Base-by-base conservation (phyloP, 2,888 invertebrate species). In the Epinotia ramella region DNA sequence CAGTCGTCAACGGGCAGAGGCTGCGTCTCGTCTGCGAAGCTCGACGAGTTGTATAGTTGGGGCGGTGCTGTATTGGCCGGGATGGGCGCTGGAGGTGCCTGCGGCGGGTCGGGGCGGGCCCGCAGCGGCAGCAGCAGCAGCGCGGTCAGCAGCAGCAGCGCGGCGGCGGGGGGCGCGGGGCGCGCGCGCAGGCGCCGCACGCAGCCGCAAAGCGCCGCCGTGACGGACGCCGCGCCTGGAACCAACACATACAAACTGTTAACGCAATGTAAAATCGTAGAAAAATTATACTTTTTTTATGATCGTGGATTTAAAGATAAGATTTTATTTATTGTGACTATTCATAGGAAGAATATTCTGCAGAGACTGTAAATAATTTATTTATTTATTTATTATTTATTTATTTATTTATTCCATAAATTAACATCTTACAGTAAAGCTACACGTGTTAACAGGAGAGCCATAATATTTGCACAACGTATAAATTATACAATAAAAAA, bases 21-120 rank as follows among this genome's bases (percentile, higher is more conserved):
- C 56, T 76, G 70, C 49, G 78, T 9, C 12, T 44, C 59, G 44
- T 16, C 75, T 67, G 60, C 78, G 70, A 12, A 71, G 16, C 44
- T 66, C 59, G 65, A 68, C 60, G 63, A 60, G 63, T n/a, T 59
- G 73, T 68, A 63, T 60, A 53, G 75, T 78, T 75, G 73, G 73
- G 85, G 82, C 78, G 86, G 84, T 78, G 80, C 76, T 78, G 72
- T 68, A 33, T 68, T 74, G 79, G 74, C 69, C 79, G 77, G 73
- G 78, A 79, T 76, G 79, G 81, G 67, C 1, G 65, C 49, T 33
- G 12, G 40, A 5, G 12, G 81, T 77, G 77, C 53, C n/a, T n/a
- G 79, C n/a, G 33, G 33, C n/a, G 28, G 18, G 33, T 53, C 66
- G 72, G 73, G 76, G n/a, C 6, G 16, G 6, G n/a, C 16, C 71